Conservation (phyloP, 1,140 invertebrate genomes). For the Myzus persicae region DNA sequence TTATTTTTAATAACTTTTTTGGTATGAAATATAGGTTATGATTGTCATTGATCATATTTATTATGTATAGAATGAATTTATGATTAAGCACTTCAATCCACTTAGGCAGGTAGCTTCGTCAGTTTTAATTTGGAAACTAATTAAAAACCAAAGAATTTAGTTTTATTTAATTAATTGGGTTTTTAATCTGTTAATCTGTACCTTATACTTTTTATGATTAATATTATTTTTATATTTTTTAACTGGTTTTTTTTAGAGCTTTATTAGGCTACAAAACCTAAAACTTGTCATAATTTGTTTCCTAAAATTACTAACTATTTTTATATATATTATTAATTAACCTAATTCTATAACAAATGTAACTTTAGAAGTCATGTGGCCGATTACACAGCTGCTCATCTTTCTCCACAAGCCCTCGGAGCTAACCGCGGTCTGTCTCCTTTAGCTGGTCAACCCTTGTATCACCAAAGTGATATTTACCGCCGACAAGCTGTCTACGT, state of each 20-base stretch:
- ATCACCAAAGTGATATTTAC: slow-evolving; percentile 70
- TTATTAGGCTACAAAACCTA: no score
- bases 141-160: not conserved
- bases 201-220: no score
- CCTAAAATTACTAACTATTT: no score
- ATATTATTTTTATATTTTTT: not conserved
- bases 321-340: no score
- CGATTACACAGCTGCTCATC: slow-evolving; percentile 64
- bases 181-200: not conserved
- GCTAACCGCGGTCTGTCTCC: slow-evolving; percentile 63
- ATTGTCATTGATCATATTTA: no score
- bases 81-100: not conserved
- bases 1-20: no score
- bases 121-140: not conserved
- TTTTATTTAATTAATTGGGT: not conserved
- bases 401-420: slow-evolving; percentile 67
- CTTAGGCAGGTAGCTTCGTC: not conserved
- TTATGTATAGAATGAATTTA: not conserved
- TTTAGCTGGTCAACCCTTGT: slow-evolving; percentile 68
- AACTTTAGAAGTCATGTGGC: slow-evolving; percentile 51
- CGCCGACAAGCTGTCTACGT: slow-evolving; percentile 71
- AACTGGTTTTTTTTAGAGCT: not conserved
- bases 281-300: no score
- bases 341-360: slow-evolving; percentile 29
- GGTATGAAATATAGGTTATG: no score